A percentile compares a stretch with the other conserved stretches of the same genome.
Conservation (phyloP, 2,888 invertebrate genomes). For the Meandrusa payeni region DNA sequence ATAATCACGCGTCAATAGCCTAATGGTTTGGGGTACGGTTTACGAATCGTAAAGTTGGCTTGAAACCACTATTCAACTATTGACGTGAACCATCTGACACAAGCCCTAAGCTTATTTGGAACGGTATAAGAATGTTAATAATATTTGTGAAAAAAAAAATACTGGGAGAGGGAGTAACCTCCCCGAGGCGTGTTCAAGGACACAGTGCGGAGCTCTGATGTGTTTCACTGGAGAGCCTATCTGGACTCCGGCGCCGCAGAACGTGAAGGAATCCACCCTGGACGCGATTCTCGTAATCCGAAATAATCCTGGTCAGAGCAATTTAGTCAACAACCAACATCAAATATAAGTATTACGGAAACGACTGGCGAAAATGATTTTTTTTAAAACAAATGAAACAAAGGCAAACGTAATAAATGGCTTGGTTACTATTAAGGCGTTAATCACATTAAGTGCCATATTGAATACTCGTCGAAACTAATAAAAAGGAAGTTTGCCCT, state of each 20-base stretch:
- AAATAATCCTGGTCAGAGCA: conserved; percentile 37
- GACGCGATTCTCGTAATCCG: conserved; percentile 57
- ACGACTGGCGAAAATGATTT: background rate
- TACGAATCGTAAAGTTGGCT: too few species aligned
- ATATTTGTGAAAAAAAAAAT: too few species aligned
- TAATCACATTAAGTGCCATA: conserved; percentile 44
- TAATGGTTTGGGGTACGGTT: too few species aligned
- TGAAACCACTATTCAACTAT: too few species aligned
- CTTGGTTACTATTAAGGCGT: conserved; percentile 12
- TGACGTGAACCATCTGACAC: too few species aligned
- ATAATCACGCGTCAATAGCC: too few species aligned
- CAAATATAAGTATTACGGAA: conserved; percentile 7
- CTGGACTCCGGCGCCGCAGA: conserved; percentile 59
- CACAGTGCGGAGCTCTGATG: too few species aligned
- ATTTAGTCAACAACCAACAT: conserved; percentile 8
- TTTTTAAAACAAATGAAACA: background rate
- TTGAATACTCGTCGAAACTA: conserved; percentile 23
- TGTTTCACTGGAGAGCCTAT: too few species aligned
- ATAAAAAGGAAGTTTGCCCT: conserved; percentile 34
- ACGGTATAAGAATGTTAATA: too few species aligned
- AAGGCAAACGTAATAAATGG: conserved; percentile 12
- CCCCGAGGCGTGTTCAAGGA: too few species aligned
- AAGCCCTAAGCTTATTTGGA: too few species aligned
- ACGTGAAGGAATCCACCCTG: conserved; percentile 52
- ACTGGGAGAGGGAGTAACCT: too few species aligned